These are phyloP conservation scores for Chondrosia reniformis DNA, from an alignment of 37 sponge, comb jelly and placozoan species.

Conservation along the genomic window DNA sequence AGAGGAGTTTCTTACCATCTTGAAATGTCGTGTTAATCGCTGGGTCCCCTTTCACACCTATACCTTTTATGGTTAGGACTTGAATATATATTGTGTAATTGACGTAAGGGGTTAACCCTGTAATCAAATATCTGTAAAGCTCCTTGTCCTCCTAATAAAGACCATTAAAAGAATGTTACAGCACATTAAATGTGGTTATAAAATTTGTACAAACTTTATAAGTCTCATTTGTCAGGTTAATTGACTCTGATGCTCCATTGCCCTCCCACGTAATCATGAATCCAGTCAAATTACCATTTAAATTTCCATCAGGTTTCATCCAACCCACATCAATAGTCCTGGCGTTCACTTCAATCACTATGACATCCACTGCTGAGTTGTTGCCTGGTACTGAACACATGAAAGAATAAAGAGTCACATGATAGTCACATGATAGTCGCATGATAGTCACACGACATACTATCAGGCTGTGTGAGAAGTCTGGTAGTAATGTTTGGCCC, in stretches of 20 bases:
- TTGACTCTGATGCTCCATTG: background rate
- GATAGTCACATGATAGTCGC: background rate
- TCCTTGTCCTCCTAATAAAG: background rate
- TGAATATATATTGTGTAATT: slow-evolving; percentile 22
- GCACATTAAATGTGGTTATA: too few relatives aligned
- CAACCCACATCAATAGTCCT: background rate
- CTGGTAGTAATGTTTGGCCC: background rate
- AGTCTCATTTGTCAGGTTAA: background rate
- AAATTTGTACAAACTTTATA: too few relatives aligned
- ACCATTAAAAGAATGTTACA: too few relatives aligned
- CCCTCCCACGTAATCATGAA: slow-evolving; percentile 6
- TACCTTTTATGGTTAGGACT: slow-evolving; percentile 10
- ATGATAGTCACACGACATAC: background rate
- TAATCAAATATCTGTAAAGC: background rate
- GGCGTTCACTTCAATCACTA: background rate
- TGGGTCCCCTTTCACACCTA: background rate
- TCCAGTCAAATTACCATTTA: slow-evolving; percentile 4
- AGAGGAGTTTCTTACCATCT: background rate
- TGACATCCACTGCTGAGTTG: background rate
- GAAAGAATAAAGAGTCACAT: background rate
- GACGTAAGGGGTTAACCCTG: slow-evolving; percentile 29
- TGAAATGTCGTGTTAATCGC: background rate
- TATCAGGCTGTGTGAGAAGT: background rate
- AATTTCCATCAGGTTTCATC: background rate
- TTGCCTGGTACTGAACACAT: background rate